phyloP scores from a whole-genome alignment of 2,888 invertebrate species.

The Hydraecia micacea region DNA sequence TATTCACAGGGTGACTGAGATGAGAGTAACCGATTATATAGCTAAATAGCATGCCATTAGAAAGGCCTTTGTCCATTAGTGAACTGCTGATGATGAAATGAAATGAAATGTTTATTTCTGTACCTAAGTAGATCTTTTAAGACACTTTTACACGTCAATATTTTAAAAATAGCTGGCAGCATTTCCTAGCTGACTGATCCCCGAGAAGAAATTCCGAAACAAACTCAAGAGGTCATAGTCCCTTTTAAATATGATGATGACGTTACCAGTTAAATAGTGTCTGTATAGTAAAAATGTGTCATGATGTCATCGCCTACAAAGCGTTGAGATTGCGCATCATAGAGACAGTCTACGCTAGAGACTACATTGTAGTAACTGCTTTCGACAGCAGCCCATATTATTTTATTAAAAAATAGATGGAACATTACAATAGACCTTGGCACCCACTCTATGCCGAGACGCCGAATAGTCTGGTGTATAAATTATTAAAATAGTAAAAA shows the following conservation, averaged over 20 bases:
- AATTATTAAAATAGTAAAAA: conserved; percentile 37
- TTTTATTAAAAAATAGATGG: conserved; percentile 9
- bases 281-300: background rate
- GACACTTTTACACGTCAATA: background rate
- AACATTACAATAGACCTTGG: conserved; percentile 34
- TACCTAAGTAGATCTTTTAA: background rate
- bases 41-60: background rate
- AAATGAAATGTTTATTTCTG: background rate
- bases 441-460: conserved; percentile 22
- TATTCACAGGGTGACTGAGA: background rate
- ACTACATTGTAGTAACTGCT: background rate
- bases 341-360: background rate
- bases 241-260: background rate
- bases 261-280: background rate
- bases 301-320: conserved; percentile 1
- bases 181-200: background rate
- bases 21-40: background rate
- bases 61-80: background rate
- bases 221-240: background rate
- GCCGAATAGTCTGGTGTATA: conserved; percentile 44
- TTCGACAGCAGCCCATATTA: background rate
- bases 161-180: background rate
- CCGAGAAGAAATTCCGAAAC: background rate
- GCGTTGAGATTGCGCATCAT: background rate
- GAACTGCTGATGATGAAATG: background rate